These are phyloP conservation scores for Hippocampus barbouri DNA, from an alignment of 2,113 vertebrate species.

Conservation along the genomic window DNA sequence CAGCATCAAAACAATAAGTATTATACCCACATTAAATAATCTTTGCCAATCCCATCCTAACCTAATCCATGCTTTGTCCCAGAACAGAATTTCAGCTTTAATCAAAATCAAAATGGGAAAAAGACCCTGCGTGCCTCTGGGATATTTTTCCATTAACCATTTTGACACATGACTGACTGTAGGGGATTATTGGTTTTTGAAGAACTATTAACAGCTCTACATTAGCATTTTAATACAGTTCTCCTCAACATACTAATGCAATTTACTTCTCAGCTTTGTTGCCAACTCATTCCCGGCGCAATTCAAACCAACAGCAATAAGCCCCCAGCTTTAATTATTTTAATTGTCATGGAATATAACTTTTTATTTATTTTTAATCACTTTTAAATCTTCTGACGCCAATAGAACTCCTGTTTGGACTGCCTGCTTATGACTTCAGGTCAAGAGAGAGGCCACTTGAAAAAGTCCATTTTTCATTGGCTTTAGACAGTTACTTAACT, in stretches of 20 bases:
- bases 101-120: constrained; percentile 96
- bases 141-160: constrained; percentile 99
- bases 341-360: constrained; percentile 74
- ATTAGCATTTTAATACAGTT: constrained; percentile 99
- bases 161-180: constrained; percentile 99
- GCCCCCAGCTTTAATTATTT: constrained; percentile 72
- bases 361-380: constrained; percentile 68
- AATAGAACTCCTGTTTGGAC: constrained; percentile 32
- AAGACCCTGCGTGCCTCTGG: constrained; percentile 87
- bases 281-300: constrained; percentile 85
- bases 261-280: constrained; percentile 93
- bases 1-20: no score
- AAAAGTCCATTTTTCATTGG: constrained; percentile 3
- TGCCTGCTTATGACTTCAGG: constrained; percentile 29
- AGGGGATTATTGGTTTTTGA: constrained; percentile 99
- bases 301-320: constrained; percentile 75
- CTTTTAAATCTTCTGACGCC: constrained; percentile 56
- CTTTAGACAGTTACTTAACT: constrained; percentile 7
- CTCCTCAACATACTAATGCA: constrained; percentile 91
- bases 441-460: not conserved
- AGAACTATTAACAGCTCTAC: constrained; percentile 99
- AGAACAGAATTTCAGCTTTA: constrained; percentile 88
- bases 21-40: no score
- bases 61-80: constrained; percentile 75
- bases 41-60: constrained; percentile 51